Base-by-base conservation (phyloP, 2,113 vertebrate species). In the Amphiprion percula region DNA sequence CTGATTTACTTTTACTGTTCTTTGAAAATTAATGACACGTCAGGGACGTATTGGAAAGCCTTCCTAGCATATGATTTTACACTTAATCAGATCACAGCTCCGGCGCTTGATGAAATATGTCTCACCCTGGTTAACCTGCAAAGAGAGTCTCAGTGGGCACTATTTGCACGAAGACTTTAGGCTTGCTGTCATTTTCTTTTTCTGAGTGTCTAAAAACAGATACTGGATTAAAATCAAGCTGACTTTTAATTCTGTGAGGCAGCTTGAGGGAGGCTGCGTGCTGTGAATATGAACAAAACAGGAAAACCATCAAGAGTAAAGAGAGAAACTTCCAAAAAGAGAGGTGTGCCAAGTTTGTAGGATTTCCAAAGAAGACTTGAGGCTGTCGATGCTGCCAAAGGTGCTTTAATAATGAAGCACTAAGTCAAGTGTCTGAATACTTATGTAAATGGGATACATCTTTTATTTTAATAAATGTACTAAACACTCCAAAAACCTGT, bases 1-100 rank as follows among this genome's bases (percentile, higher is more conserved):
- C 82, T 87, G 89, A 86, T 91, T 91, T 86, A 85, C 71, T 89
- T 83, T 87, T 76, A 72, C 79, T 76, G 33, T 68, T 58, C 49
- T 72, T 68, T 74, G 76, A 78, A 88, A 86, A 30, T 68, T 83
- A 83, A 90, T 37, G 76, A 79, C 70, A 66, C 74, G 47, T 72
- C 69, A 72, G 81, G 78, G 76, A 82, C 64, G 0, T 59, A 52
- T 71, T 85, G 87, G 87, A 86, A 83, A 79, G 72, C 24, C 58
- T 79, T 21, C 47, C 77, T 11, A 67, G 53, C 74, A 39, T 81
- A 80, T 86, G 74, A 88, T 74, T 90, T 91, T 77, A 83, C 71
- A 80, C 61, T 87, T 70, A 47, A 77, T 79, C 49, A 65, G 39
- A 80, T 83, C 69, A 69, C 47, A 62, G 62, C 68, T 74, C 23